Evolutionary conservation across 2,888 invertebrate genomes (phyloP), one percentile per base, ranked within the genome.

Genomic region (Drosophila cracens): DNA sequence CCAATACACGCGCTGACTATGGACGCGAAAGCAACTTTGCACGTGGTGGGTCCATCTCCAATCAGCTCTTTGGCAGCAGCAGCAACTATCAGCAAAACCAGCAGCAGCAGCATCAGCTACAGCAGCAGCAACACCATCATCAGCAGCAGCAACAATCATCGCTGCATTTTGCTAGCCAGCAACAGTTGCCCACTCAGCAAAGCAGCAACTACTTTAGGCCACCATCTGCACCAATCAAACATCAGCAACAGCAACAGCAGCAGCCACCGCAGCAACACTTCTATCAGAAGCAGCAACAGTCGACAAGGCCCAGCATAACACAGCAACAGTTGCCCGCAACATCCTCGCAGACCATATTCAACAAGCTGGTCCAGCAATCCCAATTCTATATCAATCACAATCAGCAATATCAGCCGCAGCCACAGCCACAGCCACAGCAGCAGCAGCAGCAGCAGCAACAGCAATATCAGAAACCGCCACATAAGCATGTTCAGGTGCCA

Each of bases 311-410:
- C 6, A 87, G 83, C 75, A 72, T 78, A 3, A 82, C 79, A 8
- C 76, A 76, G 61, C 86, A 83, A 46, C 85, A 85, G 21, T 16
- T 85, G 74, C 85, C 85, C 0, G 69, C 85, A 2, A 83, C 90
- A 2, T 86, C 88, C 0, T 88, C 89, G 0, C 90, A 87, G 38
- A 83, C 66, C 27, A 87, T 87, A 10, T 87, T 87, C 73, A 87
- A 86, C 46, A 87, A 92, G 57, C 54, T 83, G 33, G 88, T 88
- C 57, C 87, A 89, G 54, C 91, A 91, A 36, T 82, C 91, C 2
- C 82, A 92, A 21, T 92, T 87, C 74, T 91, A 92, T 25, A 74
- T 88, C 43, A 92, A 90, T 59, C 88, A 91, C 60, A 90, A 91
- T 56, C 91, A 92, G 36, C 87, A 91, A 48, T 91, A 91, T 66